Percentiles rank a stretch among this genome's conserved stretches.
Conservation (phyloP, 2,888 invertebrate genomes). For the Patella pellucida region DNA sequence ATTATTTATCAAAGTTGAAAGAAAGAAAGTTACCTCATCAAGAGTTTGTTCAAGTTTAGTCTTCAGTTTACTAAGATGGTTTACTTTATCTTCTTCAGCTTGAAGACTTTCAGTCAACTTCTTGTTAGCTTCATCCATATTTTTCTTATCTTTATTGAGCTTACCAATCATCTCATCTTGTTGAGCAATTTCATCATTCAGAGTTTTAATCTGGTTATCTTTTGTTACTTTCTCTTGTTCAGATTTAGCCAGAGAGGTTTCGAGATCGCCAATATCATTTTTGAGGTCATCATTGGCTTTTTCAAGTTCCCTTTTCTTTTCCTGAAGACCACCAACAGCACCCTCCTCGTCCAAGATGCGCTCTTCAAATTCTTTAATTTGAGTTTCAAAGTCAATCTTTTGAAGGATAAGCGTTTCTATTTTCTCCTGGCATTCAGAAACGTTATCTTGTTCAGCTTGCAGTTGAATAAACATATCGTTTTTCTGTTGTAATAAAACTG, state of each 20-base stretch:
- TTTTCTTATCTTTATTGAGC: slow-evolving; percentile 98
- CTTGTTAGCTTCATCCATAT: slow-evolving; percentile 82
- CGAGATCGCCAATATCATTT: slow-evolving; percentile 97
- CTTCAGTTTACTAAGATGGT: slow-evolving; percentile 99
- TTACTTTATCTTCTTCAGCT: slow-evolving; percentile 98
- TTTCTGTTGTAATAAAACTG: slow-evolving; percentile 94
- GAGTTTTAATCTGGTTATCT: slow-evolving; percentile 88
- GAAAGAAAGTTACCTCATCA: slow-evolving; percentile 77
- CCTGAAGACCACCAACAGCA: slow-evolving; percentile 93
- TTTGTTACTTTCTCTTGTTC: slow-evolving; percentile 98
- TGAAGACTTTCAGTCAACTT: slow-evolving; percentile 70
- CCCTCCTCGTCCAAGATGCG: slow-evolving; percentile 97
- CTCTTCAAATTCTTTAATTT: slow-evolving; percentile 96
- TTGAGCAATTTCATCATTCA: slow-evolving; percentile 93
- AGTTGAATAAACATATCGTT: slow-evolving; percentile 87
- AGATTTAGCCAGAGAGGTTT: slow-evolving; percentile 79
- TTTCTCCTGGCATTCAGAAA: slow-evolving; percentile 93
- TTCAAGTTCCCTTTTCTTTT: slow-evolving; percentile 96
- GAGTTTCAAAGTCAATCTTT: slow-evolving; percentile 95
- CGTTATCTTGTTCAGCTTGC: slow-evolving; percentile 92
- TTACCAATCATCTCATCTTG: slow-evolving; percentile 99
- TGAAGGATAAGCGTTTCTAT: slow-evolving; percentile 93
- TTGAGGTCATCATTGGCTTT: slow-evolving; percentile 94
- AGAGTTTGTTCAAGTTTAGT: slow-evolving; percentile 97
- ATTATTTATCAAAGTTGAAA: too few species aligned